Percentiles rank a stretch among this genome's conserved stretches.
Evolutionary conservation across 2,888 invertebrate genomes (phyloP).

Genomic region (Loripinus fragilis): DNA sequence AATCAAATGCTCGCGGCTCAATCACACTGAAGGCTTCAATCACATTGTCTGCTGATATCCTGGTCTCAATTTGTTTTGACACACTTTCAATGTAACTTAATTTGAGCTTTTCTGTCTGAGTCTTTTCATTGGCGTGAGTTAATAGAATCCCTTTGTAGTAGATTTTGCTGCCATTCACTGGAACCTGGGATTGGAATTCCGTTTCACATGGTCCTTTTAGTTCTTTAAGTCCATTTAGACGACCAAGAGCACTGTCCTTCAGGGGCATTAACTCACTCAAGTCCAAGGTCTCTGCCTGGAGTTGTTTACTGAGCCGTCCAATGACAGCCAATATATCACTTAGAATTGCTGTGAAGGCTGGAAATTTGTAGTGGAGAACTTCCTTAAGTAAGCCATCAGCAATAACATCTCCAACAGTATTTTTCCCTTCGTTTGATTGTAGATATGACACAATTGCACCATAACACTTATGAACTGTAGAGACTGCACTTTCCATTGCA

Average conservation of each 20-base stretch:
- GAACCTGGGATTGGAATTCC: not conserved
- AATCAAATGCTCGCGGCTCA: too few species aligned
- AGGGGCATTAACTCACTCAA: slow-evolving; percentile 12
- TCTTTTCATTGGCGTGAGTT: slow-evolving; percentile 20
- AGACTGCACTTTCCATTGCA: slow-evolving; percentile 12
- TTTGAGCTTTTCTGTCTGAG: too few species aligned
- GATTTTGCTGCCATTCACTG: not conserved
- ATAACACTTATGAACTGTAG: slow-evolving; percentile 22
- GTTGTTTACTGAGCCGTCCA: not conserved
- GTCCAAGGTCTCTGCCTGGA: slow-evolving; percentile 19
- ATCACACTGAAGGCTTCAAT: not conserved
- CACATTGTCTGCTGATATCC: not conserved
- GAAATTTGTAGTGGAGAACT: slow-evolving; percentile 26
- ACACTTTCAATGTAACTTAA: slow-evolving; percentile 7
- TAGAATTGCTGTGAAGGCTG: slow-evolving; percentile 20
- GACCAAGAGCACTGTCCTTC: not conserved
- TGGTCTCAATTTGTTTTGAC: not conserved
- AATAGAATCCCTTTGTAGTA: slow-evolving; percentile 11
- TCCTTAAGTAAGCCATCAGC: slow-evolving; percentile 18
- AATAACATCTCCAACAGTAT: slow-evolving; percentile 15
- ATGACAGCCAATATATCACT: not conserved
- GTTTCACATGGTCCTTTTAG: not conserved
- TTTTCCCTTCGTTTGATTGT: slow-evolving; percentile 17
- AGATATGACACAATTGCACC: slow-evolving; percentile 20
- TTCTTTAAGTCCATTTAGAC: slow-evolving; percentile 12